Base-by-base conservation (phyloP, 2,113 vertebrate species). In the Mungos mungo region DNA sequence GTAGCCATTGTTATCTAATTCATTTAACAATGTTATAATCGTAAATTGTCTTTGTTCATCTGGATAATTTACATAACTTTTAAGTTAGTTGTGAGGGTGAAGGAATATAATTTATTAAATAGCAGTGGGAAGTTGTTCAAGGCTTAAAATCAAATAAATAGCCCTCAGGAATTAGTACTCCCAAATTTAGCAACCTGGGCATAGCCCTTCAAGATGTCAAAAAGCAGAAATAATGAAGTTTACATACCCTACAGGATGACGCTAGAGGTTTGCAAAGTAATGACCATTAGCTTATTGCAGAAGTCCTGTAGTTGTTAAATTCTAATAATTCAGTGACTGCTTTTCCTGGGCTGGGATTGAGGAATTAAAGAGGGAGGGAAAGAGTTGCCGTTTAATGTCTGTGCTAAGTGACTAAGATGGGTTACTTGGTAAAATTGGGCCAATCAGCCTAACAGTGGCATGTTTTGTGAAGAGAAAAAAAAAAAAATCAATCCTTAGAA, bases 1-100 rank as follows among this genome's bases (percentile, higher is more conserved):
- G 95, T 95, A 96, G 97, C 97, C 98, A 92, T 98, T 98, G 97
- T 98, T 98, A 95, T 94, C 85, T 98, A 97, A 98, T 98, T 98
- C 96, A 89, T 94, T 98, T 98, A 98, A 97, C 97, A 95, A 89
- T 72, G 87, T 98, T 98, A 89, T 95, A 95, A 98, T 98, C 97
- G 95, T 96, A 94, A 98, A 98, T 98, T 98, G 97, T 23, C 97
- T 98, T 98, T 97, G 97, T 98, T 97, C 47, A 2, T 97, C 94
- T n/a, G 60, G 66, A 95, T 98, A 97, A 98, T 98, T 98, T 98
- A 90, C 97, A 98, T 98, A 98, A 98, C 96, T 95, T 98, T 96
- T 97, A 98, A 98, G 95, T 98, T 98, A 98, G 94, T 96, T 97
- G 6, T 63, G 89, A 96, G 97, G 93, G 92, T 98, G 94, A 98